These are phyloP conservation scores for Abrostola triplasia DNA, from an alignment of 2,888 invertebrate species.

Conservation along the genomic window DNA sequence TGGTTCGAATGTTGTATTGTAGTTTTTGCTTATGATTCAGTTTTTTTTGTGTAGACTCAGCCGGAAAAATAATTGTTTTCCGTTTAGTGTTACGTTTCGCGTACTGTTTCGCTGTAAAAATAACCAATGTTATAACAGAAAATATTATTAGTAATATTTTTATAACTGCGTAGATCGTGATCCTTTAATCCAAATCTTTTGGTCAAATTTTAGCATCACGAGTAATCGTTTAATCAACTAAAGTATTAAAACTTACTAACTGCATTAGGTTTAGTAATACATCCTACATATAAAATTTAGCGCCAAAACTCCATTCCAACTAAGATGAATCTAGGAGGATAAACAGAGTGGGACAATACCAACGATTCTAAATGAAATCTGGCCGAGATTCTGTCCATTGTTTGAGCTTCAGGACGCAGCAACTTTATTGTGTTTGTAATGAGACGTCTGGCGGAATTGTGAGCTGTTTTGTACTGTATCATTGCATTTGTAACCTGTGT, in stretches of 20 bases:
- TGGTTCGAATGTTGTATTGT: constrained; percentile 32
- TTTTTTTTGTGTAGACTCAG: constrained; percentile 19
- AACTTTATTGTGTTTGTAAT: constrained; percentile 68
- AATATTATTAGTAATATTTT: too few species aligned
- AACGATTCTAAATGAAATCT: constrained; percentile 60
- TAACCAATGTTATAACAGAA: neutral
- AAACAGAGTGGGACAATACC: constrained; percentile 50
- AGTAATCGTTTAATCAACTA: too few species aligned
- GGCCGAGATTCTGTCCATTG: constrained; percentile 59
- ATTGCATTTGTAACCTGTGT: constrained; percentile 34
- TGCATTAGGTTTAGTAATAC: neutral
- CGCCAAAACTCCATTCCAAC: constrained; percentile 34
- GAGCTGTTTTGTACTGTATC: constrained; percentile 43
- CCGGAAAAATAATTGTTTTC: constrained; percentile 3
- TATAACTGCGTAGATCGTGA: too few species aligned
- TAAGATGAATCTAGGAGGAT: constrained; percentile 46
- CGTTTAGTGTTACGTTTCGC: neutral
- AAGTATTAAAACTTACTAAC: too few species aligned
- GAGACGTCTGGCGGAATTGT: constrained; percentile 56
- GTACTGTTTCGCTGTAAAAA: neutral
- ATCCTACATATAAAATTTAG: constrained; percentile 23
- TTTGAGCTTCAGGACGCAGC: constrained; percentile 61
- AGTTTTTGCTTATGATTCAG: constrained; percentile 42
- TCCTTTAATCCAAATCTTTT: too few species aligned
- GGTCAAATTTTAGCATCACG: too few species aligned